phyloP scores from a whole-genome alignment of 2,113 vertebrate genomes.

The Ariopsis seemanni region DNA sequence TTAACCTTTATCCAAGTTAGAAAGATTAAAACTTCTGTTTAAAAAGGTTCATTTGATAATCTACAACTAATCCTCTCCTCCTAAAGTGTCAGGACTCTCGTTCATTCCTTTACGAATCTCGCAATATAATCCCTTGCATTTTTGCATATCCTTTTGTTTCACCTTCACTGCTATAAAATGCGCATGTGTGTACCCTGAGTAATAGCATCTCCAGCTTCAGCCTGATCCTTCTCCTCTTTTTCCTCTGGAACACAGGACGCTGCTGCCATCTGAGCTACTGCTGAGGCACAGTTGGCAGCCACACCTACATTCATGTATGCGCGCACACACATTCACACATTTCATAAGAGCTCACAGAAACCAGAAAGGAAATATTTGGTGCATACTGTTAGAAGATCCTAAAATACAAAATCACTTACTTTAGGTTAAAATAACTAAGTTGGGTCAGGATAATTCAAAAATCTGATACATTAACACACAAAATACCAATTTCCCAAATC shows the following conservation, averaged over 20 bases:
- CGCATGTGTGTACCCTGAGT: slow-evolving; percentile 79
- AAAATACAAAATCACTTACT: not conserved
- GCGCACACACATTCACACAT: slow-evolving; percentile 31
- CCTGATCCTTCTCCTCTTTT: slow-evolving; percentile 85
- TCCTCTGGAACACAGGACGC: slow-evolving; percentile 97
- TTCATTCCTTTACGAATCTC: not conserved
- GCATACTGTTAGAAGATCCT: not conserved
- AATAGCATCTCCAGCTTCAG: slow-evolving; percentile 83
- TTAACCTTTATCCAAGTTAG: not conserved
- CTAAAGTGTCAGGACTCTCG: not conserved
- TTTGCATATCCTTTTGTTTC: not conserved
- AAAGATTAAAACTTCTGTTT: too few species aligned
- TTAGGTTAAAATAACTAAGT: not conserved
- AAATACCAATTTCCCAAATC: not conserved
- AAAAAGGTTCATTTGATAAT: not conserved
- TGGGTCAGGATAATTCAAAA: not conserved
- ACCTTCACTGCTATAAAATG: not conserved
- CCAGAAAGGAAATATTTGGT: not conserved
- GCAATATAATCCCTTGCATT: not conserved
- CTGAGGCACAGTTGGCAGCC: slow-evolving; percentile 94
- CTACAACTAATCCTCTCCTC: not conserved
- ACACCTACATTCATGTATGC: slow-evolving; percentile 75
- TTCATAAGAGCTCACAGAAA: slow-evolving; percentile 6
- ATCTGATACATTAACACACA: not conserved
- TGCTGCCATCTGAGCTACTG: slow-evolving; percentile 96